phyloP scores from a whole-genome alignment of 1,140 invertebrate genomes.

The Pygmarrhopalites habei region DNA sequence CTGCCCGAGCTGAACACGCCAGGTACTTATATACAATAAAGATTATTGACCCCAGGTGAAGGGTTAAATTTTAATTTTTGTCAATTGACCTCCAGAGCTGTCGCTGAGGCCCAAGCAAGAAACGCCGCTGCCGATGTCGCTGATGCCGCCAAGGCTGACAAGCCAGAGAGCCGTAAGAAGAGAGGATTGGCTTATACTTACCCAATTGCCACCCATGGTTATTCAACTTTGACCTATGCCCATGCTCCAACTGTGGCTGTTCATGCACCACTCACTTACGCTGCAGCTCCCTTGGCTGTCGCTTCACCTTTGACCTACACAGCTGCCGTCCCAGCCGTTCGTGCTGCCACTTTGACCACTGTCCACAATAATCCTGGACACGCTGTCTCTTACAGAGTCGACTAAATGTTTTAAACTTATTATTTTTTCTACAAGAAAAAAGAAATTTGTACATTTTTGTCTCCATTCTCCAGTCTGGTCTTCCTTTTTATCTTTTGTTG shows the following conservation, averaged over 20 bases:
- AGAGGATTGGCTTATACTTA: slow-evolving; percentile 16
- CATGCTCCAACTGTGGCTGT: neutral
- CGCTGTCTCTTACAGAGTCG: slow-evolving; percentile 44
- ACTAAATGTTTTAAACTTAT: slow-evolving; percentile 34
- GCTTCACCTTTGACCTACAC: slow-evolving; percentile 36
- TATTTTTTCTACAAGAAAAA: no score
- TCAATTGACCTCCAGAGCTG: no score
- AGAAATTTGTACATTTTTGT: no score
- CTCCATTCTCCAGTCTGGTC: no score
- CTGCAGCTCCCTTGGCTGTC: slow-evolving; percentile 17
- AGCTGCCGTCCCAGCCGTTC: slow-evolving; percentile 13
- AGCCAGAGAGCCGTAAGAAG: slow-evolving; percentile 15
- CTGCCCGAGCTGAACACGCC: slow-evolving; percentile 37
- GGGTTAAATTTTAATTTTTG: slow-evolving; percentile 10
- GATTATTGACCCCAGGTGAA: slow-evolving; percentile 13
- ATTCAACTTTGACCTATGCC: neutral
- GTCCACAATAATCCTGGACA: slow-evolving; percentile 45
- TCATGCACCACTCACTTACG: neutral
- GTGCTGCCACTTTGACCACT: slow-evolving; percentile 42
- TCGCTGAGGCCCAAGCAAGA: no score
- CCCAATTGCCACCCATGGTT: slow-evolving; percentile 3
- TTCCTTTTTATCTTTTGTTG: no score
- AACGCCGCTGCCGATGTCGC: neutral
- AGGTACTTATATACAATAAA: slow-evolving; percentile 26
- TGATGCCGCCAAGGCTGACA: neutral